These are phyloP conservation scores for Anser cygnoides DNA, from an alignment of 2,113 vertebrate genomes.

Conservation along the genomic window DNA sequence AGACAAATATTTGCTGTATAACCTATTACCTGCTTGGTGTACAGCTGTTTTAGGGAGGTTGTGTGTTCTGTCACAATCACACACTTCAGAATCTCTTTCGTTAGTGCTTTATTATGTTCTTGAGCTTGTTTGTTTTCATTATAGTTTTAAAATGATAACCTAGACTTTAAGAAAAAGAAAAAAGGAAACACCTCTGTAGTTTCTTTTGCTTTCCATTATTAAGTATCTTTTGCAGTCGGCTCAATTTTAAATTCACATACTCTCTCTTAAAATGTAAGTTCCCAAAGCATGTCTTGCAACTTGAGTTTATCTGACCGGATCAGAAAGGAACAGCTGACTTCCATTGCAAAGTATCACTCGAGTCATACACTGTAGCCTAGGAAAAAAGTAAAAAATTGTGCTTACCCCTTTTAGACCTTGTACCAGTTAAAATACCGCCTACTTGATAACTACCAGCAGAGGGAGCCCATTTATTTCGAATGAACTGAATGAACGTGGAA, in stretches of 20 bases:
- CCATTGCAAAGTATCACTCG: not conserved
- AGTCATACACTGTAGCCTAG: not conserved
- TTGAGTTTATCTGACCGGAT: not conserved
- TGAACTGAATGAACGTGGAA: fast-evolving
- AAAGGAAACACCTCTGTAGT: not conserved
- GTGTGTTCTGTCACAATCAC: not conserved
- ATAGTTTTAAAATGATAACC: not conserved
- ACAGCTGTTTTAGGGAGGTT: not conserved
- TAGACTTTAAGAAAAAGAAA: not conserved
- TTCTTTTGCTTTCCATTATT: not conserved
- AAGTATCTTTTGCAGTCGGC: not conserved
- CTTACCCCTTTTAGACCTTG: fast-evolving
- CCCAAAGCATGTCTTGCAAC: fast-evolving
- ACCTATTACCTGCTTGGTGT: not conserved
- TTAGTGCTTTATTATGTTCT: not conserved
- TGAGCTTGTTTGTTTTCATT: not conserved
- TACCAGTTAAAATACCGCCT: fast-evolving
- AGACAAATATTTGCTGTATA: not conserved
- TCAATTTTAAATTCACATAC: not conserved
- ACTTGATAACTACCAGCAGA: not conserved
- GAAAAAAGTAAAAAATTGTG: not conserved
- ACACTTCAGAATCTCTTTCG: not conserved
- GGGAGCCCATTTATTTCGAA: not conserved
- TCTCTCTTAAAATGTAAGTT: not conserved
- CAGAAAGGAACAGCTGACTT: not conserved